These are phyloP conservation scores for Marisa cornuarietis DNA, from an alignment of 1,140 invertebrate species.

Conservation along the genomic window DNA sequence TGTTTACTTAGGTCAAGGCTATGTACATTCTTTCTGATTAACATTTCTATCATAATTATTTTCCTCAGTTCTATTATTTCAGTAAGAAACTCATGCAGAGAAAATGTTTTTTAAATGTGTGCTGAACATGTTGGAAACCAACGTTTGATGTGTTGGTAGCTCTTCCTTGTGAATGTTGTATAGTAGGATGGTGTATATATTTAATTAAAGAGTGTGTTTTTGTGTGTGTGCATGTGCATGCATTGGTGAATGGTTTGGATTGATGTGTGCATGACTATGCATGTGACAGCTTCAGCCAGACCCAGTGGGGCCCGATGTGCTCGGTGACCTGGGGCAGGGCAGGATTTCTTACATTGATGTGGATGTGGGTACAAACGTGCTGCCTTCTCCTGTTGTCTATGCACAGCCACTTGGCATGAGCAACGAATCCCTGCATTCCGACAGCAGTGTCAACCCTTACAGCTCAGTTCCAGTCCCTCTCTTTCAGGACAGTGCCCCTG, in stretches of 20 bases:
- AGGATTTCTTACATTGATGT: slow-evolving; percentile 55
- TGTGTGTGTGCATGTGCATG: too few relatives aligned
- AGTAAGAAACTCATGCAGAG: neutral
- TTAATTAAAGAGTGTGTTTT: too few relatives aligned
- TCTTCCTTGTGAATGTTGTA: too few relatives aligned
- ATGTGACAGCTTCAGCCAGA: slow-evolving; percentile 6
- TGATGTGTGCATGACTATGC: too few relatives aligned
- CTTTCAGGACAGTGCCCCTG: neutral
- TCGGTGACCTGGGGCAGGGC: slow-evolving; percentile 26
- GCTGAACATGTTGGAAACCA: too few relatives aligned
- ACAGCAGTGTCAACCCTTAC: slow-evolving; percentile 27
- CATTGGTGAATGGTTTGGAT: too few relatives aligned
- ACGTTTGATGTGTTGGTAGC: too few relatives aligned
- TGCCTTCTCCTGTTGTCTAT: slow-evolving; percentile 34
- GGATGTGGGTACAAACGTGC: slow-evolving; percentile 24
- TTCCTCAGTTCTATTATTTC: neutral
- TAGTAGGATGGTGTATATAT: too few relatives aligned
- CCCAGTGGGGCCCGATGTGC: slow-evolving; percentile 9
- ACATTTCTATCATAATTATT: neutral
- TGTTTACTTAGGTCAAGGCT: neutral
- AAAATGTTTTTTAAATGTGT: neutral
- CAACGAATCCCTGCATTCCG: neutral
- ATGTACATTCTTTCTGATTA: neutral
- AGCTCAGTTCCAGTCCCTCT: slow-evolving; percentile 21
- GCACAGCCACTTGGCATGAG: slow-evolving; percentile 31